A percentile compares a stretch with the other conserved stretches of the same genome.
Conservation (phyloP, 2,888 invertebrate species). For the Mesorhabditis belari region DNA sequence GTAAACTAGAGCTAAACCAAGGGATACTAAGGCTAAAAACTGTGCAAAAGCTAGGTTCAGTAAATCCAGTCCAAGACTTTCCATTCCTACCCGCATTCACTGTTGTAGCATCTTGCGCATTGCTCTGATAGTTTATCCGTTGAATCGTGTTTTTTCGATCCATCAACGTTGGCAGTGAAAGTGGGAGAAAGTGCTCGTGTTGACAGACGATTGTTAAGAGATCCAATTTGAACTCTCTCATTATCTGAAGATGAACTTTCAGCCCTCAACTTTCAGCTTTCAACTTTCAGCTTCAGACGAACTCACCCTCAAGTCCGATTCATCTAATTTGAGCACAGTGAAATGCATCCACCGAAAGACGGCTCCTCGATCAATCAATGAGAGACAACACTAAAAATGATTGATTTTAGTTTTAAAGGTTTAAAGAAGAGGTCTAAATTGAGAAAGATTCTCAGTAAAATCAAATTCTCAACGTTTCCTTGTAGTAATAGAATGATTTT, state of each 20-base stretch:
- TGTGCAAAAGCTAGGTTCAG: too few species aligned
- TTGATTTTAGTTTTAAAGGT: not conserved
- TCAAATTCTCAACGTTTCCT: not conserved
- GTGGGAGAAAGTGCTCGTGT: slow-evolving; percentile 87
- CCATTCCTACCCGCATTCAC: not conserved
- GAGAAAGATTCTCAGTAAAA: slow-evolving; percentile 1
- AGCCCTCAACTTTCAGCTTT: slow-evolving; percentile 4
- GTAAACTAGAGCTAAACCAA: too few species aligned
- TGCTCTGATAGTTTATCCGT: slow-evolving; percentile 14
- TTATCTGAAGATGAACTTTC: slow-evolving; percentile 58
- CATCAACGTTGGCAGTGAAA: slow-evolving; percentile 75
- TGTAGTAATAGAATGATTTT: not conserved
- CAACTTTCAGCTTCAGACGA: not conserved
- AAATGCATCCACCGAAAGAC: slow-evolving; percentile 79
- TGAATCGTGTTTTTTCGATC: slow-evolving; percentile 23
- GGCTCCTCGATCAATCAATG: slow-evolving; percentile 87
- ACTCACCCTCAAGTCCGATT: slow-evolving; percentile 63
- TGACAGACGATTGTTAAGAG: slow-evolving; percentile 82
- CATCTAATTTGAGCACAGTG: slow-evolving; percentile 76
- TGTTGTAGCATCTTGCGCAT: not conserved
- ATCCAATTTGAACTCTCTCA: slow-evolving; percentile 84
- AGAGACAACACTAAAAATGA: slow-evolving; percentile 70
- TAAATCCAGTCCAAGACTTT: not conserved
- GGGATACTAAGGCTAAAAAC: too few species aligned
- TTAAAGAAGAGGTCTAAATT: not conserved